Evolutionary conservation across 1,140 invertebrate species (phyloP).

Genomic region (Psilanteris sp.): DNA sequence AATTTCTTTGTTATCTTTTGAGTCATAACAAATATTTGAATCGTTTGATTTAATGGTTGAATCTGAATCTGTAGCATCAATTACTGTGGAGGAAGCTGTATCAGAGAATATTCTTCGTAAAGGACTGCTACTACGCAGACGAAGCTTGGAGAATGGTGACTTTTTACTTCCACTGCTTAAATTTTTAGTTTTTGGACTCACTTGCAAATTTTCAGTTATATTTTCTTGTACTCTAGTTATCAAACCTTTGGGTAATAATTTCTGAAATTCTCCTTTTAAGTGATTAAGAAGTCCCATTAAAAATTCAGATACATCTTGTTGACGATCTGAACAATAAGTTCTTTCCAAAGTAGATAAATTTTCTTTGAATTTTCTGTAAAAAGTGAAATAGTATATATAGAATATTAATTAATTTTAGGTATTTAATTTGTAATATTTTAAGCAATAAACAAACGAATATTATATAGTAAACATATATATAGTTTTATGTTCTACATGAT

Average conservation of each 20-base stretch:
- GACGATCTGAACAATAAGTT: conserved; percentile 70
- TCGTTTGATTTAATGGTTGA: not conserved
- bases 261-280: conserved; percentile 68
- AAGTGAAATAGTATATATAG: too few species aligned
- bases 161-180: conserved; percentile 53
- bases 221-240: conserved; percentile 64
- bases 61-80: conserved; percentile 3
- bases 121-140: conserved; percentile 25
- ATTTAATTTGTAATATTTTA: too few species aligned
- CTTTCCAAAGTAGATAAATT: conserved; percentile 65
- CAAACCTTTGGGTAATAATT: conserved; percentile 30
- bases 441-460: conserved; percentile 4
- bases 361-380: conserved; percentile 69
- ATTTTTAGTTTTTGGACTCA: conserved; percentile 42
- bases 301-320: conserved; percentile 75
- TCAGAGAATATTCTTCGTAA: conserved; percentile 19
- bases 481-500: too few species aligned
- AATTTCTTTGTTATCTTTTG: conserved; percentile 9
- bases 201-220: conserved; percentile 59
- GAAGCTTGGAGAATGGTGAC: conserved; percentile 58
- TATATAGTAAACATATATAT: conserved; percentile 13
- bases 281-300: conserved; percentile 73
- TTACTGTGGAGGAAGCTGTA: conserved; percentile 13
- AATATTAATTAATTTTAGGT: too few species aligned
- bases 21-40: not conserved